Evolutionary conservation across 2,113 vertebrate species (phyloP).

Genomic region (Xiphophorus couchianus): DNA sequence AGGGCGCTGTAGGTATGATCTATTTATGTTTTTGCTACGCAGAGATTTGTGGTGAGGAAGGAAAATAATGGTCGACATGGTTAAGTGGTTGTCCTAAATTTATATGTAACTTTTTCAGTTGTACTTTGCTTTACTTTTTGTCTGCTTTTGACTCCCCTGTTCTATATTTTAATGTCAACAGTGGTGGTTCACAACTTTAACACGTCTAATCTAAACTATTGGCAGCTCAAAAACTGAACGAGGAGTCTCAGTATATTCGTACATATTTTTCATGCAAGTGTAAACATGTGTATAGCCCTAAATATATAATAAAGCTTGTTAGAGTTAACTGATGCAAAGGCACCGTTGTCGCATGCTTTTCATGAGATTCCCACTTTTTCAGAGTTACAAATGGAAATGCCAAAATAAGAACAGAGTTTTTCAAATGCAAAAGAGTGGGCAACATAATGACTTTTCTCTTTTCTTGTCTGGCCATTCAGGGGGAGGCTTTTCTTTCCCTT

Average conservation of each 20-base stretch:
- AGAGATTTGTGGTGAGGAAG: not conserved
- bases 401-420: slow-evolving; percentile 81
- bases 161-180: not conserved
- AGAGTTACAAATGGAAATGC: slow-evolving; percentile 79
- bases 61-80: not conserved
- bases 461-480: slow-evolving; percentile 80
- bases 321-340: slow-evolving; percentile 32
- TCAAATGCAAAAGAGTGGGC: slow-evolving; percentile 83
- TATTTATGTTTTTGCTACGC: not conserved
- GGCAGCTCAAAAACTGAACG: not conserved
- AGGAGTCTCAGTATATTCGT: not conserved
- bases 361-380: slow-evolving; percentile 57
- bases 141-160: no score
- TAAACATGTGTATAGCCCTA: not conserved
- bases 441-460: slow-evolving; percentile 84
- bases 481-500: slow-evolving; percentile 80
- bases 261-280: not conserved
- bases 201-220: not conserved
- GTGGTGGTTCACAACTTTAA: not conserved
- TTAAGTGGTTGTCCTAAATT: not conserved
- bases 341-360: slow-evolving; percentile 34
- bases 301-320: slow-evolving; percentile 3
- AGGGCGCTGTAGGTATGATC: not conserved
- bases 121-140: no score
- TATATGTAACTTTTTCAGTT: no score